Percentiles rank a stretch among this genome's conserved stretches.
phyloP scores from a whole-genome alignment of 2,113 vertebrate species.

The Myotis lucifugus region DNA sequence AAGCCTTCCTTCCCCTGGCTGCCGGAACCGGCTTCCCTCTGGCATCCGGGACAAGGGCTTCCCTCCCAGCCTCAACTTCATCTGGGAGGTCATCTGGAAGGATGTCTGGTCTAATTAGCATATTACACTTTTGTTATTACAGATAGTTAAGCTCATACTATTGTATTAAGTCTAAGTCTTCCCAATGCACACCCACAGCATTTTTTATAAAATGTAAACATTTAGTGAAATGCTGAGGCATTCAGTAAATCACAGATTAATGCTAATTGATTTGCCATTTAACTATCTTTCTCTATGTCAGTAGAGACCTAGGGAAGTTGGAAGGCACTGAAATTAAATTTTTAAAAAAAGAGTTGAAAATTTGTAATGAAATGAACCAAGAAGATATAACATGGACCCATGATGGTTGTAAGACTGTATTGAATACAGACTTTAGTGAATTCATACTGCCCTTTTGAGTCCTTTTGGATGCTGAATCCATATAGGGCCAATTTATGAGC shows the following conservation, averaged over 20 bases:
- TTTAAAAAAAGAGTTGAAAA: background rate
- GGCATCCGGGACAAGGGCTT: no score
- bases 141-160: background rate
- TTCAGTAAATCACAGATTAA: slow-evolving; percentile 36
- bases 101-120: no score
- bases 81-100: no score
- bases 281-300: slow-evolving; percentile 48
- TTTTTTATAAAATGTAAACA: slow-evolving; percentile 46
- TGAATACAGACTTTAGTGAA: background rate
- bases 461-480: background rate
- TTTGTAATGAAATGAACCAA: background rate
- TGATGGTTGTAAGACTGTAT: background rate
- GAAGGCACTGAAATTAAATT: background rate
- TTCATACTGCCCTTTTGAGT: background rate
- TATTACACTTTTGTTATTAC: no score
- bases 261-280: slow-evolving; percentile 31
- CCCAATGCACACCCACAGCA: background rate
- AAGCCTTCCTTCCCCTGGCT: no score
- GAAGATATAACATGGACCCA: background rate
- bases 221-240: slow-evolving; percentile 26
- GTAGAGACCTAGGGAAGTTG: background rate
- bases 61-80: no score
- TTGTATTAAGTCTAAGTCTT: background rate
- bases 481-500: background rate
- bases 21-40: no score